Evolutionary conservation across 2,113 vertebrate species (phyloP), one percentile per base, ranked within the genome.

Genomic region (Oncorhynchus mykiss): DNA sequence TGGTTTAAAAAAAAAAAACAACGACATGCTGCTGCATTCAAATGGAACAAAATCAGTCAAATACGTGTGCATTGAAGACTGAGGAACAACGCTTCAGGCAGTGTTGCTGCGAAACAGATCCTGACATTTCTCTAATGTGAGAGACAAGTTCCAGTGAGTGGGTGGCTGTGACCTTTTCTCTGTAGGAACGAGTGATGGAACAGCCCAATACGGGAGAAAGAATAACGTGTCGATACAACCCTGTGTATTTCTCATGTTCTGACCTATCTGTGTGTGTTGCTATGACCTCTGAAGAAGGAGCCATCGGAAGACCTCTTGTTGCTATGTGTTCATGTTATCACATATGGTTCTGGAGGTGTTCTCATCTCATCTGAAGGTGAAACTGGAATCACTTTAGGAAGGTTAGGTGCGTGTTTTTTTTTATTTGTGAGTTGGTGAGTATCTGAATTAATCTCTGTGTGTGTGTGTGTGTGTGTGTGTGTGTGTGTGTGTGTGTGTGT

Each of bases 81-180:
- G 78, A 80, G n/a, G 49, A 51, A 51, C 3, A 13, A 12, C 14
- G 49, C 49, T 51, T 16, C 49, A 16, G 49, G 49, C 49, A 51
- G 14, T 16, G 14, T 3, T 16, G 49, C 49, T 16, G 49, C 49
- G 5, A 54, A 45, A 20, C 29, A 67, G 29, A 82, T 82, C 81
- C 75, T 89, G 88, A 90, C 86, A 89, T 91, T 86, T 84, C 81
- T 84, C 77, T 80, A 87, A 90, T 83, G 82, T 80, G 80, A 85
- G 88, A 86, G 84, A 85, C 75, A 80, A 82, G 76, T 67, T 84
- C 73, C 86, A 86, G 81, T 85, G 81, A 83, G 87, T 78, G 87
- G 76, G 60, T 83, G 83, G 78, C 31, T 73, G 82, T 89, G 88
- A 91, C 90, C 89, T 92, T 92, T 92, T 83, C 87, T 88, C 84